phyloP scores from a whole-genome alignment of 2,888 invertebrate species.

The Nemoura dubitans region DNA sequence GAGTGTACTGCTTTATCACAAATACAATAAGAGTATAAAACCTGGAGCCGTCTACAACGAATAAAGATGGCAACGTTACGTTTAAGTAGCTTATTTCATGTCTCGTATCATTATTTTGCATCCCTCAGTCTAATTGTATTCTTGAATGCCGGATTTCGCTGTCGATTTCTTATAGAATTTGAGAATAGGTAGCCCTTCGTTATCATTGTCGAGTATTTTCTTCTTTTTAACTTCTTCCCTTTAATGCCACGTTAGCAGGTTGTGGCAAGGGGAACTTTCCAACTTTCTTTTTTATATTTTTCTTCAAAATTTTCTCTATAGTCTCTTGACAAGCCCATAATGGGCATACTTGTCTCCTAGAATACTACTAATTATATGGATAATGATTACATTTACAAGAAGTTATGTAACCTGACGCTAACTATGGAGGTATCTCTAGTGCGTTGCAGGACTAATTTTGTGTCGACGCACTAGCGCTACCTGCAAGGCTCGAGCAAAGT shows the following conservation, averaged over 20 bases:
- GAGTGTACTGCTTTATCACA: neutral
- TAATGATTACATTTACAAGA: neutral
- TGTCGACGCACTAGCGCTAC: neutral
- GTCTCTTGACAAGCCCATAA: neutral
- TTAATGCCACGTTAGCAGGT: neutral
- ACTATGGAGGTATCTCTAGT: neutral
- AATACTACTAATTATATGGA: neutral
- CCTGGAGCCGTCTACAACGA: neutral
- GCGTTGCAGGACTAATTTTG: neutral
- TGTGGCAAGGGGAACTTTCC: neutral
- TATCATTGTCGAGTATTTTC: neutral
- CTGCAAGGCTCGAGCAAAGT: neutral
- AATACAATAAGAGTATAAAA: neutral
- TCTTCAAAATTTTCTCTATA: neutral
- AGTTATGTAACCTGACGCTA: neutral
- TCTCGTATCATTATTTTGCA: neutral
- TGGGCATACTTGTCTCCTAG: neutral
- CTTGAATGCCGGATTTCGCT: neutral
- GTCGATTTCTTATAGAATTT: neutral
- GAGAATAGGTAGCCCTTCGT: neutral
- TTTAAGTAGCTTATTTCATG: neutral
- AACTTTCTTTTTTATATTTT: conserved; percentile 10
- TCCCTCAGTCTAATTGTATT: neutral
- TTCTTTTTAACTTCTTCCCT: neutral
- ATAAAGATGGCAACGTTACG: neutral